phyloP scores from a whole-genome alignment of 2,797 vertebrate genomes.

The Scolopax bukidnonensis region DNA sequence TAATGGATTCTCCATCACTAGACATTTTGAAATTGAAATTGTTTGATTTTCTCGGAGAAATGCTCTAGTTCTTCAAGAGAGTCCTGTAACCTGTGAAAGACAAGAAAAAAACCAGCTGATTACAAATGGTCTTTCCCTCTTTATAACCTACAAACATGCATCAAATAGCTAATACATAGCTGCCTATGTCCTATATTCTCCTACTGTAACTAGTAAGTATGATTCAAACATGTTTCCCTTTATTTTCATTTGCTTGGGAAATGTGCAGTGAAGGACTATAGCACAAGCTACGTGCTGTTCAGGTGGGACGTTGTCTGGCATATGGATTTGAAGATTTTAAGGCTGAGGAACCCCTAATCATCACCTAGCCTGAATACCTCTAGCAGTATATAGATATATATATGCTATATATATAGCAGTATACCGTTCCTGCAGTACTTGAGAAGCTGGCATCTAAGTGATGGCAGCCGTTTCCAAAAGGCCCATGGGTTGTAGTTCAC shows the following conservation, averaged over 20 bases:
- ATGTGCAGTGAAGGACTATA: not conserved
- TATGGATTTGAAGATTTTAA: not conserved
- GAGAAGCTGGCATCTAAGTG: not conserved
- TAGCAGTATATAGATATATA: not conserved
- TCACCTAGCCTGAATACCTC: not conserved
- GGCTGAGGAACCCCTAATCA: not conserved
- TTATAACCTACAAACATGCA: not conserved
- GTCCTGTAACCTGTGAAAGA: not conserved
- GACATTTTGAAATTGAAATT: not conserved
- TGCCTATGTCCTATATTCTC: not conserved
- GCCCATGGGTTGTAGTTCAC: fast-evolving
- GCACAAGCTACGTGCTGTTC: not conserved
- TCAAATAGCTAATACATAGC: not conserved
- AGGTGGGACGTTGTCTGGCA: not conserved
- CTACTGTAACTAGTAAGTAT: not conserved
- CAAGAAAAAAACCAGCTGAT: not conserved
- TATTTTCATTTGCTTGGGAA: not conserved
- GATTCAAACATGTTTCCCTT: not conserved
- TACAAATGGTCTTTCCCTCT: not conserved
- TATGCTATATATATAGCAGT: too few species aligned
- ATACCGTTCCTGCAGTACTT: not conserved
- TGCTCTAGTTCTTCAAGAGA: not conserved
- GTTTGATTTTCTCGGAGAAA: constrained; percentile 37
- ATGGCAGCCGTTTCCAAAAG: not conserved
- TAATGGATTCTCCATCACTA: constrained; percentile 5